Percentiles rank a stretch among this genome's conserved stretches.
Conservation (phyloP, 2,888 invertebrate species). For the Tipula lateralis region DNA sequence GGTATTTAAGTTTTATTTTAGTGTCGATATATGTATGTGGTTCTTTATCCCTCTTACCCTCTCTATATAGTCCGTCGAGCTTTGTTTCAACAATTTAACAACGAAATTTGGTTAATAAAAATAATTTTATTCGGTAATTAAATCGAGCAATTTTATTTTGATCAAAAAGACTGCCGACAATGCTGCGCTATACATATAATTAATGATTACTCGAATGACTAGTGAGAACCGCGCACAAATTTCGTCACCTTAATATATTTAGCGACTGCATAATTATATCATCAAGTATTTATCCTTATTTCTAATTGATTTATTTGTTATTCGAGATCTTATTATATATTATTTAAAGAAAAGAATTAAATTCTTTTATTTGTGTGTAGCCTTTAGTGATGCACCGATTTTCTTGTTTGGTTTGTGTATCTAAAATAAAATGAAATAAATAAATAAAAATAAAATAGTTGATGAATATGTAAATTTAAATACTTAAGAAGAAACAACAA, state of each 20-base stretch:
- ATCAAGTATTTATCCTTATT: neutral
- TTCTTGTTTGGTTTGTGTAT: neutral
- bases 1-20: neutral
- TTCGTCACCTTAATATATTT: neutral
- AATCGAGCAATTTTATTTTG: neutral
- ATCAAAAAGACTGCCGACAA: neutral
- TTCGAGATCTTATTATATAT: neutral
- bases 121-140: conserved; percentile 11
- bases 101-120: neutral
- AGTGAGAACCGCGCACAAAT: neutral
- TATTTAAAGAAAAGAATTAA: no score
- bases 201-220: neutral
- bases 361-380: neutral
- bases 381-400: neutral
- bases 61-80: neutral
- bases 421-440: neutral
- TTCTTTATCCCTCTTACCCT: no score
- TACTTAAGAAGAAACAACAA: neutral
- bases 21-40: no score
- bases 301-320: neutral
- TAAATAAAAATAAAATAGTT: neutral
- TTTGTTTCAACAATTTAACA: neutral
- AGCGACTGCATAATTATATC: neutral
- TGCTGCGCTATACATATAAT: neutral
- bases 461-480: conserved; percentile 2